phyloP scores from a whole-genome alignment of 1,140 invertebrate genomes.

The Tyrophagus putrescentiae region DNA sequence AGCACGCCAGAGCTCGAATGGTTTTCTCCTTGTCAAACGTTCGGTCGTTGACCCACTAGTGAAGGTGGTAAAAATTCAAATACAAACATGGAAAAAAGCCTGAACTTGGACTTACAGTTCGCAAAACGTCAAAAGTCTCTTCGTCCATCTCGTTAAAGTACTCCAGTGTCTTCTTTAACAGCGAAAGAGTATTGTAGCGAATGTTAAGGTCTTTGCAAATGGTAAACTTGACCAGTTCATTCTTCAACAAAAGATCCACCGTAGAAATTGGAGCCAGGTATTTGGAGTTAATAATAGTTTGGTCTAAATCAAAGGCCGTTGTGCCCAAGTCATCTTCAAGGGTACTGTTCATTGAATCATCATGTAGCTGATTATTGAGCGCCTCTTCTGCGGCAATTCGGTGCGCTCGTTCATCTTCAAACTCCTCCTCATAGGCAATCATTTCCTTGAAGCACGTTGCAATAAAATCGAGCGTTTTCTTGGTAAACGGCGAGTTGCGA shows the following conservation, averaged over 20 bases:
- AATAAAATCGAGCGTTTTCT: background rate
- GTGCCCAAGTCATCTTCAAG: background rate
- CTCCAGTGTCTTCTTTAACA: background rate
- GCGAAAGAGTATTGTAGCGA: background rate
- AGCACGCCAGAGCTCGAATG: background rate
- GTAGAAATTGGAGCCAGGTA: background rate
- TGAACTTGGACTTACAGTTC: background rate
- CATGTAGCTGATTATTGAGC: background rate
- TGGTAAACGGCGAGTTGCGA: background rate
- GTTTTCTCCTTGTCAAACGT: background rate
- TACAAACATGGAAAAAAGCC: too few relatives aligned
- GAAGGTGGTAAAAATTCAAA: background rate
- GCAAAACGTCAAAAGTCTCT: background rate
- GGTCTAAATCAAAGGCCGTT: background rate
- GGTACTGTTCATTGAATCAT: background rate
- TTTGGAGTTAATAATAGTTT: background rate
- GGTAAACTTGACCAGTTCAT: background rate
- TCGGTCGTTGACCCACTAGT: background rate
- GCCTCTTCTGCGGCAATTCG: too few relatives aligned
- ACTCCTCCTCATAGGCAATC: background rate
- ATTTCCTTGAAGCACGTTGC: background rate
- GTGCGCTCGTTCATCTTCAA: background rate
- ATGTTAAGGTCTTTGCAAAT: background rate
- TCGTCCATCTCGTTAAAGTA: background rate
- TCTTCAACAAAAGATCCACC: background rate